Evolutionary conservation across 2,888 invertebrate genomes (phyloP).

Genomic region (Trichopria drosophilae): DNA sequence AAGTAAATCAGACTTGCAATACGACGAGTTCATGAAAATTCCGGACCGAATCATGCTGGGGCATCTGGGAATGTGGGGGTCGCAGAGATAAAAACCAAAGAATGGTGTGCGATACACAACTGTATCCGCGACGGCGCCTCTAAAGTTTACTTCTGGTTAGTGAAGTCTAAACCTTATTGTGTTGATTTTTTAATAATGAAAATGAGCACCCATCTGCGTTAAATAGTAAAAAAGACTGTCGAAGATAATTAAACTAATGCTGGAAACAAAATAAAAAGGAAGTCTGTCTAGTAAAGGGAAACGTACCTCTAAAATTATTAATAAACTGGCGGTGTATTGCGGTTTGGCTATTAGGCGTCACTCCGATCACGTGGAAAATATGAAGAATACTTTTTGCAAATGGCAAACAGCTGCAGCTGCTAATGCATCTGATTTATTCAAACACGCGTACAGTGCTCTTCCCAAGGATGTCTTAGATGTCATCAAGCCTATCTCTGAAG

Average conservation of each 20-base stretch:
- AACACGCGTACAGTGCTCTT: constrained; percentile 24
- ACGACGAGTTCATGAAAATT: constrained; percentile 20
- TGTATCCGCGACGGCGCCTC: too few species aligned
- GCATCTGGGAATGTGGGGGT: constrained; percentile 35
- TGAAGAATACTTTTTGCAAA: constrained; percentile 25
- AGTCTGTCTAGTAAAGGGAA: constrained; percentile 31
- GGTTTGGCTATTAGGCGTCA: constrained; percentile 16
- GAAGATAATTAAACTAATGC: constrained; percentile 19
- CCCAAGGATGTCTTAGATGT: constrained; percentile 34
- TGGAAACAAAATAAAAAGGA: constrained; percentile 31
- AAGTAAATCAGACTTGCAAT: constrained; percentile 32
- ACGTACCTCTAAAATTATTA: constrained; percentile 38
- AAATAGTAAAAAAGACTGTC: constrained; percentile 27
- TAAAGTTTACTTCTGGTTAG: constrained; percentile 20
- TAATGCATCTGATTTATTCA: constrained; percentile 11
- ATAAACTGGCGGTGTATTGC: too few species aligned
- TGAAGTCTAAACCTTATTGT: too few species aligned
- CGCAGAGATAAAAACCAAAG: constrained; percentile 22
- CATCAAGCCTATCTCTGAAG: constrained; percentile 42
- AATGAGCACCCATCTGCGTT: too few species aligned
- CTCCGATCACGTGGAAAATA: constrained; percentile 14
- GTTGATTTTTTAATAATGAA: too few species aligned
- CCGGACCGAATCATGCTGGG: constrained; percentile 29
- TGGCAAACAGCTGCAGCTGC: constrained; percentile 24
- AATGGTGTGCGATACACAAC: constrained; percentile 23